phyloP scores from a whole-genome alignment of 2,113 vertebrate genomes.

The Sander vitreus region DNA sequence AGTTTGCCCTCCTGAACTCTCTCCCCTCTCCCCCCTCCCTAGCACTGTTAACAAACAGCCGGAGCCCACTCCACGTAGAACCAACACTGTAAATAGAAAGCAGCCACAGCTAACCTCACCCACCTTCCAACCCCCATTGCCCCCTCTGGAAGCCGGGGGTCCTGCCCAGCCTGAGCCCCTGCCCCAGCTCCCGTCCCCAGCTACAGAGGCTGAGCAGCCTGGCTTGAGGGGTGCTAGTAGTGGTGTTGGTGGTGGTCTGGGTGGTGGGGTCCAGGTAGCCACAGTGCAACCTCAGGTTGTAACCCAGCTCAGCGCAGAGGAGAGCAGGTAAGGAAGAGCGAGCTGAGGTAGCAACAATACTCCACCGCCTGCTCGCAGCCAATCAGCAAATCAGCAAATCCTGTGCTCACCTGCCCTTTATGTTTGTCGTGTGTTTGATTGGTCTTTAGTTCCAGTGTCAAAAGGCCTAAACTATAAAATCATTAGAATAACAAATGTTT shows the following conservation, averaged over 20 bases:
- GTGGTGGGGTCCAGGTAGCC: conserved; percentile 77
- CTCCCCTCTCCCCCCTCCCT: conserved; percentile 82
- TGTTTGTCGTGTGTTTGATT: conserved; percentile 62
- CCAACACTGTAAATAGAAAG: conserved; percentile 92
- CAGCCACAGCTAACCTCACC: conserved; percentile 89
- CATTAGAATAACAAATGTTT: conserved; percentile 29
- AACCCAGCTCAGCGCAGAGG: conserved; percentile 84
- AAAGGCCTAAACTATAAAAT: conserved; percentile 17
- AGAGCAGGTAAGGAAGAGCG: conserved; percentile 92
- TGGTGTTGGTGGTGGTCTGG: conserved; percentile 68
- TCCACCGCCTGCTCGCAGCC: conserved; percentile 80
- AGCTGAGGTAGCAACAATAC: conserved; percentile 63
- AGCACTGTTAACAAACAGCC: conserved; percentile 94
- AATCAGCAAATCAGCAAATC: conserved; percentile 79
- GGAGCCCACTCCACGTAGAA: conserved; percentile 90
- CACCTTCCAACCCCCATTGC: conserved; percentile 92
- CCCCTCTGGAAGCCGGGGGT: conserved; percentile 86
- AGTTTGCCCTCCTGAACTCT: conserved; percentile 78
- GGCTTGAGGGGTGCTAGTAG: conserved; percentile 75
- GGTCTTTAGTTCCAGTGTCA: conserved; percentile 8
- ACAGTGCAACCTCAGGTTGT: conserved; percentile 83
- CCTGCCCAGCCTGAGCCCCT: conserved; percentile 71
- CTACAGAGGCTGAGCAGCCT: conserved; percentile 83
- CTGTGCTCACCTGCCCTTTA: conserved; percentile 49
- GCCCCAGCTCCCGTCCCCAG: conserved; percentile 69